A percentile compares a stretch with the other conserved stretches of the same genome.
These are phyloP conservation scores for Chironex yamaguchii DNA, from an alignment of 30 jellyfish, hydroid and myxozoan genomes.

Conservation along the genomic window DNA sequence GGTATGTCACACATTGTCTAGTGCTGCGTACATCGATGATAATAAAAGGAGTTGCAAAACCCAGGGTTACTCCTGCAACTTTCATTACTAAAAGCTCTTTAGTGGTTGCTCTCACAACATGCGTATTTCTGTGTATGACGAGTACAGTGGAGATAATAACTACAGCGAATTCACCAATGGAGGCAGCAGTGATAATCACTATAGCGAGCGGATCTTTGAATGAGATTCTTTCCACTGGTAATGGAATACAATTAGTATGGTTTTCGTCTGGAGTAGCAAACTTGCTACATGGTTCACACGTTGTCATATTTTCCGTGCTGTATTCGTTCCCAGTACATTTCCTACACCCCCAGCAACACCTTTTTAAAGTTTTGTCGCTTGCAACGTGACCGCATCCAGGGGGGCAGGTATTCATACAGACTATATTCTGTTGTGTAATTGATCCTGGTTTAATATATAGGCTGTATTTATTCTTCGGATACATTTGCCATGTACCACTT, in stretches of 20 bases:
- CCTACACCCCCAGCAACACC: conserved; percentile 74
- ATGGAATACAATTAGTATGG: conserved; percentile 32
- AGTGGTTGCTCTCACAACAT: conserved; percentile 80
- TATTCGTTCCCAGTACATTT: conserved; percentile 76
- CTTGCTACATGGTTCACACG: conserved; percentile 60
- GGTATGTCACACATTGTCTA: conserved; percentile 29
- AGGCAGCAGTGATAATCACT: conserved; percentile 5
- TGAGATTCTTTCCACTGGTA: neutral
- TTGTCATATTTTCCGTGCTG: conserved; percentile 13
- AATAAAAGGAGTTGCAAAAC: conserved; percentile 51
- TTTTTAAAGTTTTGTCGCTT: neutral
- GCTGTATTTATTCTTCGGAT: neutral
- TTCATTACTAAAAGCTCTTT: conserved; percentile 56
- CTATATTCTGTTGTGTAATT: neutral
- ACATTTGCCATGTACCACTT: neutral
- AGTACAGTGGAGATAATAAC: conserved; percentile 7
- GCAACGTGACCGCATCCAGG: conserved; percentile 45
- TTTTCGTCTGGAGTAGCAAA: conserved; percentile 29
- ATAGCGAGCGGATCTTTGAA: conserved; percentile 38
- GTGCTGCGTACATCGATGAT: conserved; percentile 21
- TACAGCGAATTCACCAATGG: conserved; percentile 52
- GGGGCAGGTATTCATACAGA: conserved; percentile 30
- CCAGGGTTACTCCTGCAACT: conserved; percentile 52
- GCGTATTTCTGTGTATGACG: conserved; percentile 64
- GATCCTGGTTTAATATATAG: neutral